These are phyloP conservation scores for Orchesella cincta DNA, from an alignment of 1,140 invertebrate genomes.

Conservation along the genomic window DNA sequence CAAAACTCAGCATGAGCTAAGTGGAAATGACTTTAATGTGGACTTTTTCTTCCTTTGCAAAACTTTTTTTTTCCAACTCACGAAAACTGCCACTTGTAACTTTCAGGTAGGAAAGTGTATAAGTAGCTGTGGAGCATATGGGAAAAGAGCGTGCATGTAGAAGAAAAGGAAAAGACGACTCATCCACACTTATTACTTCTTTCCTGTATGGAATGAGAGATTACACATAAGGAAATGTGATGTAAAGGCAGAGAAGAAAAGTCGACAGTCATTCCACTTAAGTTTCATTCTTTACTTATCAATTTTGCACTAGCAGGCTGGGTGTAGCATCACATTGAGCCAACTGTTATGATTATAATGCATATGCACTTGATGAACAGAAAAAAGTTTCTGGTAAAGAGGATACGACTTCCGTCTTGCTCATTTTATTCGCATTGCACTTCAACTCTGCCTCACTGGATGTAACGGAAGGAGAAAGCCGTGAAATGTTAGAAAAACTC, in stretches of 20 bases:
- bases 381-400: too few species aligned
- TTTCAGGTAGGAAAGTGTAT: too few species aligned
- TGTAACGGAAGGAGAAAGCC: constrained; percentile 10
- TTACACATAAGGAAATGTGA: constrained; percentile 12
- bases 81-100: constrained; percentile 22
- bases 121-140: neutral
- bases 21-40: constrained; percentile 18
- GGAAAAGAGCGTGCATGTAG: neutral
- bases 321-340: too few species aligned
- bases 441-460: too few species aligned
- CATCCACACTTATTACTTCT: too few species aligned
- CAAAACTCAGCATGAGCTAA: constrained; percentile 23
- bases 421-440: neutral
- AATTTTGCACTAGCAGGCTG: constrained; percentile 17
- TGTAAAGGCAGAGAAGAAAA: constrained; percentile 1
- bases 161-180: too few species aligned
- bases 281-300: constrained; percentile 14
- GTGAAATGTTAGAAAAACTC: constrained; percentile 27
- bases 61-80: neutral
- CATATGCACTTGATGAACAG: neutral
- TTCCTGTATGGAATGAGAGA: neutral
- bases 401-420: neutral
- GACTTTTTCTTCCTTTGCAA: too few species aligned
- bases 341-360: neutral
- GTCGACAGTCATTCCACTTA: constrained; percentile 28